Percentiles rank a stretch among this genome's conserved stretches.
Evolutionary conservation across 2,888 invertebrate genomes (phyloP).

Genomic region (Exocentrus adspersus): DNA sequence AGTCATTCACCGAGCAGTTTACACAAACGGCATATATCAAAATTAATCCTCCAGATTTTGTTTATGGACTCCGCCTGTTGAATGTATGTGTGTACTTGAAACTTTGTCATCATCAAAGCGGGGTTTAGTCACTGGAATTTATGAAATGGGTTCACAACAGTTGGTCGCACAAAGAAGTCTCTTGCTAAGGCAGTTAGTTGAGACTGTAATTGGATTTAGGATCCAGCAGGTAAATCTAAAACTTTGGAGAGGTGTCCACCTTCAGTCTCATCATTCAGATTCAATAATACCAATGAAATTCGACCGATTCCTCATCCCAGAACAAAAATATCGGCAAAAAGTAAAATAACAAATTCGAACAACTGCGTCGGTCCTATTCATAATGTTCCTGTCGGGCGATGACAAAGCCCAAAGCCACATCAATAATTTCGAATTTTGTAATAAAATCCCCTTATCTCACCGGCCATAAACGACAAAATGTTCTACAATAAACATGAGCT

Average conservation of each 20-base stretch:
- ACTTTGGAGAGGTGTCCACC: too few species aligned
- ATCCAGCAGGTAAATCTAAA: too few species aligned
- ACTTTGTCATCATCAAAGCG: too few species aligned
- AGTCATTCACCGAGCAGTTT: slow-evolving; percentile 3
- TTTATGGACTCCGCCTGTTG: slow-evolving; percentile 9
- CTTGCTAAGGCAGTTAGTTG: too few species aligned
- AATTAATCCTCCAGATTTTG: slow-evolving; percentile 23
- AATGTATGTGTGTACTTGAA: background rate
- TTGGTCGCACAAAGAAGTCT: too few species aligned
- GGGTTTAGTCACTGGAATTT: too few species aligned
- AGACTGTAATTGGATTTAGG: too few species aligned
- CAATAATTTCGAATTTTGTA: slow-evolving; percentile 16
- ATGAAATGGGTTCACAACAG: too few species aligned
- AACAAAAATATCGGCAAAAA: too few species aligned
- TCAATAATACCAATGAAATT: too few species aligned
- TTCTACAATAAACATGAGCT: slow-evolving; percentile 1
- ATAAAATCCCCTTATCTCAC: slow-evolving; percentile 18
- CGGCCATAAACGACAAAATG: background rate
- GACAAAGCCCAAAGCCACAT: background rate
- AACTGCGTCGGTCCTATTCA: background rate
- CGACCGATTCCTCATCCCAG: too few species aligned
- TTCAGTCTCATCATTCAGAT: too few species aligned
- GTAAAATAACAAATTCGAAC: background rate
- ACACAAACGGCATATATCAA: slow-evolving; percentile 15
- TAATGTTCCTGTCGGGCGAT: background rate